Base-by-base conservation (phyloP, 2,888 invertebrate species). In the Dromius quadrimaculatus region DNA sequence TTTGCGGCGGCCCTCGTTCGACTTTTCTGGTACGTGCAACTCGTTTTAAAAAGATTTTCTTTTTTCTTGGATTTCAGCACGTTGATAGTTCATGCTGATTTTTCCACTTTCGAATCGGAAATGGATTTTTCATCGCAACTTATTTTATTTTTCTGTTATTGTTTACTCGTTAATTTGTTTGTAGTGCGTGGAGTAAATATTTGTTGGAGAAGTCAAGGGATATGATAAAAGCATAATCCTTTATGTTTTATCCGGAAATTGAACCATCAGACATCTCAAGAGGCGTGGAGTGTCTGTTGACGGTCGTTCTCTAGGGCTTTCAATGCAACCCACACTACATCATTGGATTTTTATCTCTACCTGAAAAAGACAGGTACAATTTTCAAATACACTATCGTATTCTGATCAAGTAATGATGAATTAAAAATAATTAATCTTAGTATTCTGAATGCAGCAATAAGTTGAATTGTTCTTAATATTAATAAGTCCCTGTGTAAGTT, bases 221-320 rank as follows among this genome's bases (percentile, higher is more conserved):
- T 1, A 11, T 36, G n/a, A 36, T 36, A 3, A 36, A 11, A 36
- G 36, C n/a, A 11, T 2, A 38, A 28, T 50, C 11, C 17, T 50
- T 28, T 50, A 28, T 5, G 8, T 50, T 50, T 28, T 50, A 28
- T 50, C 50, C 50, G 50, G 50, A 50, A 50, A 23, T 50, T 28
- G 50, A 50, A n/a, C n/a, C n/a, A n/a, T n/a, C n/a, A n/a, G 43
- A 50, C 28, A 9, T 47, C 47, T 23, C 22, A 28, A 5, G 28
- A 28, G 28, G 50, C 28, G 28, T 50, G 50, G 28, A 50, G 15
- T 50, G 50, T 50, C 23, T 50, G 50, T 50, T 23, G 22, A 28
- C 50, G 50, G 9, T 47, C 13, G 22, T 23, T 50, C 50, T 50
- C 50, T 50, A n/a, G 50, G 28, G 50, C 8, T 5, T 8, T 28